Base-by-base conservation (phyloP, 2,113 vertebrate genomes). In the Dunckerocampus dactyliophorus region DNA sequence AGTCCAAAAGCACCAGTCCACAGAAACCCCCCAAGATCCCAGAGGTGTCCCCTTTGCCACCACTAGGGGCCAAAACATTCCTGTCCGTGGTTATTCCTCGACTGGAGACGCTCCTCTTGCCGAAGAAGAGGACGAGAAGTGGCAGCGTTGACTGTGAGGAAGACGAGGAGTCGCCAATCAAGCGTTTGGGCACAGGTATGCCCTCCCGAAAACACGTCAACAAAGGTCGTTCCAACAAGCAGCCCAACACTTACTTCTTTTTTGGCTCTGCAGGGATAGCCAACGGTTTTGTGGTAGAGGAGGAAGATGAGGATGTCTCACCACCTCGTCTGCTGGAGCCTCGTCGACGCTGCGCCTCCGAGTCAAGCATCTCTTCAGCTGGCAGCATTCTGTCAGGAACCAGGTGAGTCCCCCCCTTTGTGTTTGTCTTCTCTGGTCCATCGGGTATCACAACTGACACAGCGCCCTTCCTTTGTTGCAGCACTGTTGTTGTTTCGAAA, bases 51-150 rank as follows among this genome's bases (percentile, higher is more conserved):
- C 13, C 49, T 3, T 39, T 31, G 9, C n/a, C 57, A 15, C 59
- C 59, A 3, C 91, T 97, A 80, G 97, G 95, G 74, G 90, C 95
- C 85, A 98, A 97, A 90, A 97, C 96, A 86, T 96, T 99, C 91
- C 91, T 99, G 82, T 99, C 97, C 24, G 96, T 99, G 88, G 97
- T 99, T 80, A 94, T 99, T 87, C 97, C 97, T 83, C 93, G 97
- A 71, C 92, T 99, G 85, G 97, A 99, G 92, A 97, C 96, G 56
- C 92, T 99, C 65, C 94, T 99, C 79, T 92, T 96, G 88, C 95
- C 95, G 76, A 92, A 94, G 85, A 99, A 98, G 88, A 92, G 97
- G 82, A 92, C 90, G 60, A 91, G 92, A 70, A 97, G 94, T 88
- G 90, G 91, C 76, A 94, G 94, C 65, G 93, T 92, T 59, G 93